These are phyloP conservation scores for Brachylomia viminalis DNA, from an alignment of 2,888 invertebrate species.

Conservation along the genomic window DNA sequence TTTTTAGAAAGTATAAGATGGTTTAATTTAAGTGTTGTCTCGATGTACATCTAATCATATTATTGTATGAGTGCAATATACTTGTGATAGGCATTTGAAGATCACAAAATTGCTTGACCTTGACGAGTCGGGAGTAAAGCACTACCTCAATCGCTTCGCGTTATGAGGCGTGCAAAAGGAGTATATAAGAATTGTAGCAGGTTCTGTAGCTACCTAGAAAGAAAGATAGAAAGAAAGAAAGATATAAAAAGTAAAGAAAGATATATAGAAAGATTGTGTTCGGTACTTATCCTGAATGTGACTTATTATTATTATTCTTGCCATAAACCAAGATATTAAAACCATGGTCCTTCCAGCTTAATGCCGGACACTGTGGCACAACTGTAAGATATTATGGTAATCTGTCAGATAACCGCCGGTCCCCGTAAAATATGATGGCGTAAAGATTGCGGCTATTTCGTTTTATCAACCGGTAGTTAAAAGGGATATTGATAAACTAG, in stretches of 20 bases:
- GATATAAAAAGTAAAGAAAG: too few species aligned
- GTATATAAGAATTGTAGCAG: background rate
- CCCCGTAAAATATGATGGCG: slow-evolving; percentile 37
- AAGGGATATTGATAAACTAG: slow-evolving; percentile 24
- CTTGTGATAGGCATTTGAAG: too few species aligned
- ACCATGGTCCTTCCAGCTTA: slow-evolving; percentile 21
- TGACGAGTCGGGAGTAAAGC: too few species aligned
- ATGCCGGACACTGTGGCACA: slow-evolving; percentile 7
- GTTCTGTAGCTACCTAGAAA: too few species aligned
- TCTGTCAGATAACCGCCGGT: slow-evolving; percentile 40
- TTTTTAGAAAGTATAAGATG: too few species aligned
- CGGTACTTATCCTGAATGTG: background rate
- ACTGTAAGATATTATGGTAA: slow-evolving; percentile 45
- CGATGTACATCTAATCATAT: too few species aligned
- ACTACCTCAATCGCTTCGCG: too few species aligned
- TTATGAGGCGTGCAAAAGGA: too few species aligned
- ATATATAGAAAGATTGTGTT: background rate
- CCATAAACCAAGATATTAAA: background rate
- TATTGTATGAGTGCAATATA: too few species aligned
- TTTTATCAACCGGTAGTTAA: slow-evolving; percentile 30
- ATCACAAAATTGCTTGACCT: too few species aligned
- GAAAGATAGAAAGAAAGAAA: too few species aligned
- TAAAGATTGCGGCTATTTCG: slow-evolving; percentile 35
- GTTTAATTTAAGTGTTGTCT: too few species aligned
- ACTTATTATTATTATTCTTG: background rate